These are phyloP conservation scores for Calcarius ornatus DNA, from an alignment of 2,113 vertebrate genomes.

Conservation along the genomic window DNA sequence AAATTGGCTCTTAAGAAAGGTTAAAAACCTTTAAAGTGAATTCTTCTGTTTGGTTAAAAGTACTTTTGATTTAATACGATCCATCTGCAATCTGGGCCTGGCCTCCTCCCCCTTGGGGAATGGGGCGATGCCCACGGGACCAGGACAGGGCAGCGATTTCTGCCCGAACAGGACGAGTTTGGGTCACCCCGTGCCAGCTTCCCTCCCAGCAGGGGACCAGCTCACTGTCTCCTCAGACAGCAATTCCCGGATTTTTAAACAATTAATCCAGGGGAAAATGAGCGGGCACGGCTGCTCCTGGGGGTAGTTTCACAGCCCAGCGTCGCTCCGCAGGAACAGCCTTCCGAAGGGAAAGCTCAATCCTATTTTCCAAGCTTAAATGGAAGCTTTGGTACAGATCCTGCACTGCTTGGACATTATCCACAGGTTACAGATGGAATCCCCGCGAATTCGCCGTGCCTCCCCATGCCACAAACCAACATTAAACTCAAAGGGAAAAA, in stretches of 20 bases:
- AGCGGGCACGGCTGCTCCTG: accelerated
- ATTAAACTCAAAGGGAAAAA: conserved; percentile 18
- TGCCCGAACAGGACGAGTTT: background rate
- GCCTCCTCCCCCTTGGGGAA: background rate
- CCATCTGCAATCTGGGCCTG: conserved; percentile 44
- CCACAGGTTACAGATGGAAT: background rate
- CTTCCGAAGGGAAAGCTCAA: background rate
- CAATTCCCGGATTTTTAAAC: background rate
- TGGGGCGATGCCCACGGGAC: background rate
- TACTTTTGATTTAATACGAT: conserved; percentile 58
- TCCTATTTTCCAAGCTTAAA: background rate
- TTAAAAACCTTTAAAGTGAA: conserved; percentile 72
- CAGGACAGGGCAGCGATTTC: background rate
- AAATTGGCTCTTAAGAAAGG: conserved; percentile 67
- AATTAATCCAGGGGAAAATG: background rate
- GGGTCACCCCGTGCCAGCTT: background rate
- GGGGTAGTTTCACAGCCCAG: background rate
- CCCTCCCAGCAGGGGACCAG: background rate
- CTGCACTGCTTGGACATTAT: background rate
- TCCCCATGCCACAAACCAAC: background rate
- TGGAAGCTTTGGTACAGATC: background rate
- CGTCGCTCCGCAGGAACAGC: background rate
- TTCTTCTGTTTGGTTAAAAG: conserved; percentile 69
- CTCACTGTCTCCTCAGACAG: background rate
- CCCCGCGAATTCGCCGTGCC: background rate